Base-by-base conservation (phyloP, 2,888 invertebrate genomes). In the Timema cristinae region DNA sequence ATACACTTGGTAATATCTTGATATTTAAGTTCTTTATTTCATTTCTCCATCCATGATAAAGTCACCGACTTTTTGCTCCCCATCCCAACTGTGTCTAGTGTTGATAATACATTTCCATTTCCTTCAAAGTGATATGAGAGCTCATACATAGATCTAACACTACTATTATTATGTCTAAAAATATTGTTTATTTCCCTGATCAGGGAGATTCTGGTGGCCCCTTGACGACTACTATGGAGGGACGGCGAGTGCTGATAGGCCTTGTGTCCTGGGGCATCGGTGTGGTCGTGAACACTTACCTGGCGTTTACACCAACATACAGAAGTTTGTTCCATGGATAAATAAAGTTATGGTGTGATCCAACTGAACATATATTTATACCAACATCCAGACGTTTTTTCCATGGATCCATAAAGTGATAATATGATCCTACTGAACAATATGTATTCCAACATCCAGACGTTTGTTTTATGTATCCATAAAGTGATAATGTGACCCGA, bases 241-340 rank as follows among this genome's bases (percentile, higher is more conserved):
- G 95, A 6, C 87, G 94, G 67, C 91, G 92, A 82, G 94, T 94
- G 52, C 86, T 95, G 32, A 92, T 95, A 54, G 95, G 95, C 0
- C 86, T 95, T 0, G 95, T 93, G 0, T 94, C 94, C 0, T 95
- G 95, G 95, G 94, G 94, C 73, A 95, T 95, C 76, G 94, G 94
- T 95, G 95, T 78, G 95, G 95, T 0, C 85, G 95, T 0, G 94
- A 95, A 78, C 94, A 95, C 78, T 82, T 95, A 8, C 95, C 95
- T 0, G 95, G 95, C 2, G 95, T 95, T 7, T 95, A 95, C 80
- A 95, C 95, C 0, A 95, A 95, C 79, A 94, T 95, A 80, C 94
- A 95, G 81, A 93, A 93, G 81, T 95, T 95, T 80, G 93, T 94
- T 76, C 94, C 94, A 32, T 95, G 95, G 95, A 91, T 95, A 69